Conservation (phyloP, 2,113 vertebrate species). For the Ramphastos sulfuratus region DNA sequence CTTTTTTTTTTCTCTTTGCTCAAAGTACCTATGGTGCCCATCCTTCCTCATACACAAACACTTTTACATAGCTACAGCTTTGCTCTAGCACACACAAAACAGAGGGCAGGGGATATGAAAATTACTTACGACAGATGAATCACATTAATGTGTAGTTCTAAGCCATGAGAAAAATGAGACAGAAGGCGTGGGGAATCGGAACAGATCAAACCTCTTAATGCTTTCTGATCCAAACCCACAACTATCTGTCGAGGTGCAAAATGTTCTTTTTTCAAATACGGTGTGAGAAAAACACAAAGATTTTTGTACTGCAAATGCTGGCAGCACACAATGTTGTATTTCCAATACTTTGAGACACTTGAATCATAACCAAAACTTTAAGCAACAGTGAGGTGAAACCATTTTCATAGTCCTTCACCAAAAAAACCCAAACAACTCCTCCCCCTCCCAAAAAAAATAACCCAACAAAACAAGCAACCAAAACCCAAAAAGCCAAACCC, state of each 20-base stretch:
- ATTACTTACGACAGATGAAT: slow-evolving; percentile 63
- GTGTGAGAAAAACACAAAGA: slow-evolving; percentile 25
- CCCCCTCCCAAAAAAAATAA: too few species aligned
- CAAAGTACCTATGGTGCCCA: neutral
- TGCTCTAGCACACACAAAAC: slow-evolving; percentile 13
- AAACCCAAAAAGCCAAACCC: too few species aligned
- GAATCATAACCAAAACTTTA: slow-evolving; percentile 34
- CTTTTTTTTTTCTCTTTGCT: neutral
- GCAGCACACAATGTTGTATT: slow-evolving; percentile 54
- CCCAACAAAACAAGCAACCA: too few species aligned
- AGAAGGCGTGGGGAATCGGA: slow-evolving; percentile 23
- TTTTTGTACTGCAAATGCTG: slow-evolving; percentile 37
- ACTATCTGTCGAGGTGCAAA: slow-evolving; percentile 63
- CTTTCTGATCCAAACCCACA: slow-evolving; percentile 50
- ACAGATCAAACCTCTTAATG: slow-evolving; percentile 11
- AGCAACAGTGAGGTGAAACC: slow-evolving; percentile 1
- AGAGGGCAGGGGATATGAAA: slow-evolving; percentile 15
- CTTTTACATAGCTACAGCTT: neutral
- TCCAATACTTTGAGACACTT: slow-evolving; percentile 39
- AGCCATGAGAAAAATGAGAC: slow-evolving; percentile 45
- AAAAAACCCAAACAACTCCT: neutral
- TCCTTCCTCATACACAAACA: neutral
- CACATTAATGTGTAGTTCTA: slow-evolving; percentile 54
- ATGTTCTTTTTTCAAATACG: slow-evolving; percentile 52
- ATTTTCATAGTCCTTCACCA: neutral